phyloP scores from a whole-genome alignment of 2,888 invertebrate species.

The Eumacrocentrus americanus region DNA sequence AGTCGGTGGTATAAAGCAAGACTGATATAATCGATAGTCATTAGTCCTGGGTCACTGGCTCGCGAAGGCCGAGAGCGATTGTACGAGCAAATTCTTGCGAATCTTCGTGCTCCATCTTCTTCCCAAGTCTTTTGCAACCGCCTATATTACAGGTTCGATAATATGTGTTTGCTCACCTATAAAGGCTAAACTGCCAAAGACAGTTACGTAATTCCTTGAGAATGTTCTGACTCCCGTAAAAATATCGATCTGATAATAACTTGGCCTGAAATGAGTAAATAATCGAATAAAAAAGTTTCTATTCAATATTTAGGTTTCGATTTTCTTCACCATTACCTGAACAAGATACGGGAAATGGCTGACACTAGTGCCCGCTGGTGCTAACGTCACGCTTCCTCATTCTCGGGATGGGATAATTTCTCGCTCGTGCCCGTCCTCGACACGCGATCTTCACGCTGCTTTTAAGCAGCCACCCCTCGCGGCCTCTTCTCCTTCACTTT shows the following conservation, averaged over 20 bases:
- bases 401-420: slow-evolving; percentile 48
- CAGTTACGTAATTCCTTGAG: no score
- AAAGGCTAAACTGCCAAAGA: no score
- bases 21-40: slow-evolving; percentile 36
- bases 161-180: no score
- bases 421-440: slow-evolving; percentile 42
- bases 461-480: slow-evolving; percentile 12
- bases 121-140: no score
- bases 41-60: slow-evolving; percentile 37
- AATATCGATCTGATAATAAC: no score
- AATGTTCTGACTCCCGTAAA: no score
- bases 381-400: slow-evolving; percentile 30
- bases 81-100: not conserved
- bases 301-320: no score
- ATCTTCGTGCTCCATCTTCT: not conserved
- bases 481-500: not conserved
- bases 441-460: slow-evolving; percentile 43
- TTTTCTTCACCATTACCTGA: slow-evolving; percentile 26
- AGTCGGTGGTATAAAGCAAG: slow-evolving; percentile 20
- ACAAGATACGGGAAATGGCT: slow-evolving; percentile 20
- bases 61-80: slow-evolving; percentile 15
- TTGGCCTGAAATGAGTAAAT: no score
- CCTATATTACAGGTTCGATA: no score
- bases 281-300: no score
- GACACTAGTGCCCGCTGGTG: slow-evolving; percentile 10